Evolutionary conservation across 2,797 vertebrate species (phyloP).

Genomic region (Octomys mimax): DNA sequence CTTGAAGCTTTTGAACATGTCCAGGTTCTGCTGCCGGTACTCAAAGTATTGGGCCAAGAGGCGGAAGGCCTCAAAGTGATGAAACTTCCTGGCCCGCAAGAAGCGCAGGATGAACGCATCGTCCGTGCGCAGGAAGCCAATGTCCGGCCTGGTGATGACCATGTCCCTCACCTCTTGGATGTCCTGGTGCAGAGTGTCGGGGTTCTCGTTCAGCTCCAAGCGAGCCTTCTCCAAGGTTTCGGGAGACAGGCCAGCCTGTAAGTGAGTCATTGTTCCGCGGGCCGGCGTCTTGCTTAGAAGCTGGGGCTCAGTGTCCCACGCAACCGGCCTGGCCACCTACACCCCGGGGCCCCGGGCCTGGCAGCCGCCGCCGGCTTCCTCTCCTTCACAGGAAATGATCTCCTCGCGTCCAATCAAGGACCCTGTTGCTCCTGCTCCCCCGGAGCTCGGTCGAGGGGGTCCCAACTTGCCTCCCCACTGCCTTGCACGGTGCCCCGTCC

Average conservation of each 20-base stretch:
- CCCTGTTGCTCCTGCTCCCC: conserved; percentile 78
- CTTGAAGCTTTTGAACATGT: conserved; percentile 99
- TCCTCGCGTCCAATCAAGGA: conserved; percentile 53
- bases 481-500: not conserved
- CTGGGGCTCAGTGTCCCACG: conserved; percentile 37
- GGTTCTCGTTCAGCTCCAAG: conserved; percentile 98
- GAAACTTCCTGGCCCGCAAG: conserved; percentile 98
- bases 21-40: conserved; percentile 98
- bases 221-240: conserved; percentile 99
- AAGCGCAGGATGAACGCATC: conserved; percentile 98
- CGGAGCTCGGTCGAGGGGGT: not conserved
- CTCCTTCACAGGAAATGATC: conserved; percentile 69
- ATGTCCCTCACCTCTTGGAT: conserved; percentile 99
- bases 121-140: conserved; percentile 98
- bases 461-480: conserved; percentile 50
- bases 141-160: conserved; percentile 99
- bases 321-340: not conserved
- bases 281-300: not conserved
- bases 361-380: conserved; percentile 49
- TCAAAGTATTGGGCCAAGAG: conserved; percentile 99
- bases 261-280: conserved; percentile 95
- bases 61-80: conserved; percentile 98
- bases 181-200: conserved; percentile 98
- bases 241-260: conserved; percentile 98
- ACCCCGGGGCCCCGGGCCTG: conserved; percentile 26